Conservation (phyloP, 2,113 vertebrate species). For the Protomyctophum bolini region DNA sequence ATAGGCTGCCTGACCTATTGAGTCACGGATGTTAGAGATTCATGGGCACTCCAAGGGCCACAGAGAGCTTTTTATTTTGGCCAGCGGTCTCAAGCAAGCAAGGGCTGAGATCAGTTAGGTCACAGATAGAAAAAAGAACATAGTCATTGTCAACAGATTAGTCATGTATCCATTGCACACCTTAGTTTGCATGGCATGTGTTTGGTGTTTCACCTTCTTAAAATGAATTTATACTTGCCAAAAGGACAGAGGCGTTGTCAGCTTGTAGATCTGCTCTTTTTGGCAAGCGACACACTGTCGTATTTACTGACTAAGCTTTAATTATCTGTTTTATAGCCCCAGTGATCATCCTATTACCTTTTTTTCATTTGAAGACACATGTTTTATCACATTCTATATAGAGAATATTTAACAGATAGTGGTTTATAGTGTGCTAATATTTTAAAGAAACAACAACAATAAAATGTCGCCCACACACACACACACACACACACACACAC, state of each 20-base stretch:
- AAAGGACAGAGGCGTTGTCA: too few relatives aligned
- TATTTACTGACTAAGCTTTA: too few relatives aligned
- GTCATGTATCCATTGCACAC: slow-evolving; percentile 13
- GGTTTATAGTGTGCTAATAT: slow-evolving; percentile 36
- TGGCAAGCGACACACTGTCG: too few relatives aligned
- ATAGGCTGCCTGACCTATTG: slow-evolving; percentile 65
- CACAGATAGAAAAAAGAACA: not conserved
- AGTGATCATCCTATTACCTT: not conserved
- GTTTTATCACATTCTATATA: too few relatives aligned
- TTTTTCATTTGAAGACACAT: slow-evolving; percentile 3
- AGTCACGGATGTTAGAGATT: slow-evolving; percentile 70
- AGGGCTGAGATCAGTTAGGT: not conserved
- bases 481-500: too few relatives aligned
- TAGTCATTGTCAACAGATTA: slow-evolving; percentile 21
- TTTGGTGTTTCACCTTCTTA: not conserved
- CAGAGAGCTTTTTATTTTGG: slow-evolving; percentile 42
- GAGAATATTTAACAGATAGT: slow-evolving; percentile 20
- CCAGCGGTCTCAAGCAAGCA: slow-evolving; percentile 34
- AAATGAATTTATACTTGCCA: too few relatives aligned
- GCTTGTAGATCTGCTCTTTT: too few relatives aligned
- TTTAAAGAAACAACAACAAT: too few relatives aligned
- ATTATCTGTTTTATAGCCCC: not conserved
- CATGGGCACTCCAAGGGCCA: slow-evolving; percentile 53
- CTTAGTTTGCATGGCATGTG: slow-evolving; percentile 21
- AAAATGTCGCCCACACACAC: too few relatives aligned